A percentile compares a stretch with the other conserved stretches of the same genome.
phyloP scores from a whole-genome alignment of 2,888 invertebrate species.

The Phymatocera aterrima region DNA sequence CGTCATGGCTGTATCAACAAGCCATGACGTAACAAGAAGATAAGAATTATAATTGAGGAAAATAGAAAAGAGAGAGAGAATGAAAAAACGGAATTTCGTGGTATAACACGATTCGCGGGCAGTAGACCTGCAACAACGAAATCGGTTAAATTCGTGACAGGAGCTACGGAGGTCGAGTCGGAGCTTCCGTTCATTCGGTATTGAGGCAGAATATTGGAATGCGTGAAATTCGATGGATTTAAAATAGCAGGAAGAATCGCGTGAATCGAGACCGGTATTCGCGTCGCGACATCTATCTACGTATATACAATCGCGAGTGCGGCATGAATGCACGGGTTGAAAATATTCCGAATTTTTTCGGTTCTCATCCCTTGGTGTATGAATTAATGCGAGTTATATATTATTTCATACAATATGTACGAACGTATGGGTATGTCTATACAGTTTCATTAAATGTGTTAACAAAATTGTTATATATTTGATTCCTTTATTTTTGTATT shows the following conservation, averaged over 20 bases:
- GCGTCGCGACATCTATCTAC: neutral
- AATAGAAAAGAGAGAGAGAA: neutral
- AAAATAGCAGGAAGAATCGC: neutral
- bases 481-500: too few species aligned
- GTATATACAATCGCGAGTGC: neutral
- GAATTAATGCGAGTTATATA: too few species aligned
- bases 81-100: neutral
- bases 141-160: neutral
- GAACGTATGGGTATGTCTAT: too few species aligned
- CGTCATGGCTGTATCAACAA: too few species aligned
- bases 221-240: conserved; percentile 20
- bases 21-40: too few species aligned
- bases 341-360: neutral
- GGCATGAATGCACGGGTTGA: too few species aligned
- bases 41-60: too few species aligned
- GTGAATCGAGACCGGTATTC: neutral
- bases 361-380: too few species aligned
- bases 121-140: neutral
- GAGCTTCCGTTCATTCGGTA: neutral
- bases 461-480: too few species aligned
- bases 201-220: conserved; percentile 5
- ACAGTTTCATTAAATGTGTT: too few species aligned
- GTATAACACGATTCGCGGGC: neutral
- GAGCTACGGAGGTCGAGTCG: neutral
- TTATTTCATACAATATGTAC: too few species aligned